Conservation (phyloP, 2,888 invertebrate species). For the Elysia crispata region DNA sequence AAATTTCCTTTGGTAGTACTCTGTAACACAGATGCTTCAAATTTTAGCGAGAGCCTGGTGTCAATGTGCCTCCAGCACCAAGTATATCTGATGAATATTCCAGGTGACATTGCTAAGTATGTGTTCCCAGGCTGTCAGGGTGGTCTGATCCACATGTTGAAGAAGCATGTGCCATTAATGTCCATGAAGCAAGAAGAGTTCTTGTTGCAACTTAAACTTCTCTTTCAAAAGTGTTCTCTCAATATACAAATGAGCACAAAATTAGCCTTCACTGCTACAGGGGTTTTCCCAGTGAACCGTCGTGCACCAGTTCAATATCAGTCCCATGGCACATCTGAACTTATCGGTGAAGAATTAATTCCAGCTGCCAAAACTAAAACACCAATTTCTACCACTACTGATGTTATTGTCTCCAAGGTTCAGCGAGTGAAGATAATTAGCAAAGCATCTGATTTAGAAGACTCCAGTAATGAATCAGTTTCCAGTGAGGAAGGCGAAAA, state of each 20-base stretch:
- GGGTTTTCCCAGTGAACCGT: slow-evolving; percentile 35
- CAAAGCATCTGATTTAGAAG: not conserved
- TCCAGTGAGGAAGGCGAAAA: not conserved
- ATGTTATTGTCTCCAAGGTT: no score
- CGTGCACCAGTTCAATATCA: slow-evolving; percentile 28
- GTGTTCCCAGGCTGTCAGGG: slow-evolving; percentile 42
- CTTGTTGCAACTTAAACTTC: no score
- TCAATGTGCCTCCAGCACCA: not conserved
- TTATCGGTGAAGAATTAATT: no score
- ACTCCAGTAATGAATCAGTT: not conserved
- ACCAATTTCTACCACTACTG: no score
- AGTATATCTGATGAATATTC: slow-evolving; percentile 25
- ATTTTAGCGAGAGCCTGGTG: slow-evolving; percentile 32
- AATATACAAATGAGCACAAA: not conserved
- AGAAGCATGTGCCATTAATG: not conserved
- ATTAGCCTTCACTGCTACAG: slow-evolving; percentile 28
- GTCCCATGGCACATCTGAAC: no score
- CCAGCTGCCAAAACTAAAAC: no score
- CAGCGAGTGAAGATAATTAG: not conserved
- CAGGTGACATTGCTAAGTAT: slow-evolving; percentile 21
- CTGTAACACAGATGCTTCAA: slow-evolving; percentile 1
- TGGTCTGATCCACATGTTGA: slow-evolving; percentile 27
- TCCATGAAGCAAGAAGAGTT: not conserved
- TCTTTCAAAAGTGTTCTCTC: no score
- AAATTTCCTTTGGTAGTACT: slow-evolving; percentile 34